These are phyloP conservation scores for Phalacrocorax carbo DNA, from an alignment of 2,113 vertebrate genomes.

Conservation along the genomic window DNA sequence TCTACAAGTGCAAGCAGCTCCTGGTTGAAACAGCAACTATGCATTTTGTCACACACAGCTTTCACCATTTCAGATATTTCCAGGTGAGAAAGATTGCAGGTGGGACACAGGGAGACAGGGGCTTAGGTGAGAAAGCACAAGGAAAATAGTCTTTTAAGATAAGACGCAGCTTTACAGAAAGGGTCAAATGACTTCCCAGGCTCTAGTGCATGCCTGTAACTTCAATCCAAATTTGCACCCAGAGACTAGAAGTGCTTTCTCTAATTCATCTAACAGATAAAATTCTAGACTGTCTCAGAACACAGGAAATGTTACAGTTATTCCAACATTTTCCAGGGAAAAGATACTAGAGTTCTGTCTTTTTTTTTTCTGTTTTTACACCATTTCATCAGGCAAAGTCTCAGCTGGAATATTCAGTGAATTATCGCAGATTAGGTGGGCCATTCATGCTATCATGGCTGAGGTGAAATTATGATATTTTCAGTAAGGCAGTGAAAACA, in stretches of 20 bases:
- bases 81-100: not conserved
- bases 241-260: not conserved
- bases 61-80: not conserved
- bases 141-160: not conserved
- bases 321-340: not conserved
- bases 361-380: not conserved
- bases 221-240: not conserved
- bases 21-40: not conserved
- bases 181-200: not conserved
- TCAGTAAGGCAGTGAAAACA: not conserved
- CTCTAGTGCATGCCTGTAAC: not conserved
- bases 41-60: not conserved
- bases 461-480: not conserved
- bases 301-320: not conserved
- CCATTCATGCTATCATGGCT: not conserved
- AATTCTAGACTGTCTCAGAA: not conserved
- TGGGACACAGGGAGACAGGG: not conserved
- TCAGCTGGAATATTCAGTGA: not conserved
- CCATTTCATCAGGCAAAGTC: not conserved
- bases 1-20: not conserved
- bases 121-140: accelerated
- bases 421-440: not conserved
- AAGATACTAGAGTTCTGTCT: not conserved
- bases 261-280: not conserved
- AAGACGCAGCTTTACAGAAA: not conserved